Base-by-base conservation (phyloP, 1,140 invertebrate genomes). In the Caerostris extrusa region DNA sequence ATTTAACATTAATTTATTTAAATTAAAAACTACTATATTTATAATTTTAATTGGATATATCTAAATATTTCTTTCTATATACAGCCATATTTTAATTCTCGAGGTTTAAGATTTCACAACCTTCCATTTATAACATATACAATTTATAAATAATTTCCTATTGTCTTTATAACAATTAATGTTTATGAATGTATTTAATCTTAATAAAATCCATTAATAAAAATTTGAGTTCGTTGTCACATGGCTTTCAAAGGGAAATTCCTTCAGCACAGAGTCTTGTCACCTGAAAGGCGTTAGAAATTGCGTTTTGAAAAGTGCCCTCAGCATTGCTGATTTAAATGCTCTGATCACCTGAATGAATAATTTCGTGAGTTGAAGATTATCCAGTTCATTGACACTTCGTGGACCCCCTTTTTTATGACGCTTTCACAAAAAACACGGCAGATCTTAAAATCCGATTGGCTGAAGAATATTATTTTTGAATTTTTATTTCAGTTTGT, bases 331-430 rank as follows among this genome's bases (percentile, higher is more conserved):
- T 50, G 0, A 34, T 34, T 34, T 34, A 34, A 34, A 34, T 34
- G 12, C 69, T 89, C 12, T 69, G 60, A 64, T 69, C 12, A 71
- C 5, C 7, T 89, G 71, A 77, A 53, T 67, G 34, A 58, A 56
- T 57, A n/a, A 61, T 89, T 69, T 89, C 87, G 87, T 89, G 87
- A 89, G 14, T 8, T 4, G 5, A 71, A 89, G 87, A 89, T 89
- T 89, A 89, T 69, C 64, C 53, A 53, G 50, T 64, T 69, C 14
- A 53, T 57, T 57, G 71, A 53, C 71, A 34, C 53, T 53, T 17
- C 8, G 34, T 53, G 4, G 19, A 56, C 82, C 17, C 55, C 57
- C 55, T n/a, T 8, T 53, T 77, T 5, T 50, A 50, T 5, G 34
- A 53, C 6, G 71, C 8, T 50, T 5, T 5, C 5, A 71, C 7